A percentile compares a stretch with the other conserved stretches of the same genome.
Conservation (phyloP, 2,797 vertebrate genomes). For the Hyperoplus lanceolatus region DNA sequence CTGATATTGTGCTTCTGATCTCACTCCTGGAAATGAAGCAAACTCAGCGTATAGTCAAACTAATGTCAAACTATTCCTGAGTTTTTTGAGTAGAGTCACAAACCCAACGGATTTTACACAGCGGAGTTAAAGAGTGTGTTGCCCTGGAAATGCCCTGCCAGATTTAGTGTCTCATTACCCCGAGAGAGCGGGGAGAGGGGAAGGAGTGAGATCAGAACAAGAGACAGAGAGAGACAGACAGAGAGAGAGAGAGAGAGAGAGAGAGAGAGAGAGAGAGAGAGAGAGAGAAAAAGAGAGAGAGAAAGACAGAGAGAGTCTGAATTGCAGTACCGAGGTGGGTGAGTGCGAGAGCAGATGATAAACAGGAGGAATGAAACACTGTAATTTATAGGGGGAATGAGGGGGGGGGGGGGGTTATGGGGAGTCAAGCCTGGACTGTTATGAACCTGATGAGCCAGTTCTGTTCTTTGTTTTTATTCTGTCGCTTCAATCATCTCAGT, state of each 20-base stretch:
- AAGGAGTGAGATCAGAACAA: too few species aligned
- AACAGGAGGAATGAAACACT: slow-evolving; percentile 35
- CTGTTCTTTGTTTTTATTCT: slow-evolving; percentile 49
- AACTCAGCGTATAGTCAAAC: too few species aligned
- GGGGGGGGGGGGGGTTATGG: slow-evolving; percentile 15
- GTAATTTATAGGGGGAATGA: slow-evolving; percentile 53
- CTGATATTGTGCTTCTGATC: too few species aligned
- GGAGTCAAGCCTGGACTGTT: slow-evolving; percentile 47
- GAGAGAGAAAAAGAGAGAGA: not conserved
- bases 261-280: slow-evolving; percentile 14
- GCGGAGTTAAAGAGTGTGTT: not conserved
- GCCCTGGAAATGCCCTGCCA: slow-evolving; percentile 18
- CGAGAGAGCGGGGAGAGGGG: not conserved
- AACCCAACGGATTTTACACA: too few species aligned
- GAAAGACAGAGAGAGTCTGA: not conserved
- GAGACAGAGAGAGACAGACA: too few species aligned
- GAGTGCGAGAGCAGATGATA: slow-evolving; percentile 49
- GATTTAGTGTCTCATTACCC: slow-evolving; percentile 25
- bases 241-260: too few species aligned
- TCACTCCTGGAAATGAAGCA: too few species aligned
- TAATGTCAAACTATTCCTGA: too few species aligned
- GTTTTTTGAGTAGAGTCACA: too few species aligned
- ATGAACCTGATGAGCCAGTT: slow-evolving; percentile 69
- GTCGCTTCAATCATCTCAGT: slow-evolving; percentile 53
- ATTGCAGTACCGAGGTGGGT: not conserved